phyloP scores from a whole-genome alignment of 1,140 invertebrate species.

The Zaprionus nigranus region DNA sequence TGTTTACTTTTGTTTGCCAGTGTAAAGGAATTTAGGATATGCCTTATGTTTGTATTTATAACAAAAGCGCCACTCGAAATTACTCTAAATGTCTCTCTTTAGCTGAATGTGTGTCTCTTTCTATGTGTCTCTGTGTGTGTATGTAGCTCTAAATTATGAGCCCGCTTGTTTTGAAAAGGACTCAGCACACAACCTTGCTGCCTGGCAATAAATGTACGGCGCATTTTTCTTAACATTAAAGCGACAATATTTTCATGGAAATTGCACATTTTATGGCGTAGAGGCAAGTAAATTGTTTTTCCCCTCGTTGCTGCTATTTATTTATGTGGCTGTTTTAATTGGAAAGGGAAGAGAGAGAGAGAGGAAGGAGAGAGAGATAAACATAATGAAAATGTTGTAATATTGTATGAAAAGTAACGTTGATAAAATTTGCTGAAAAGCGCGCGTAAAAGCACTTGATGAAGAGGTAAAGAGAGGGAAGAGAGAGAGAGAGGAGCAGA shows the following conservation, averaged over 20 bases:
- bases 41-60: slow-evolving; percentile 53
- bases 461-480: too few relatives aligned
- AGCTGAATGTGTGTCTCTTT: neutral
- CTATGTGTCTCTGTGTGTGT: slow-evolving; percentile 3
- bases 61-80: slow-evolving; percentile 71
- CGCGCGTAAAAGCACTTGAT: slow-evolving; percentile 1
- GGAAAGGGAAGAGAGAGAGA: slow-evolving; percentile 9
- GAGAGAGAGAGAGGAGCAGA: too few relatives aligned
- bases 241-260: slow-evolving; percentile 71
- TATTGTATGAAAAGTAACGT: slow-evolving; percentile 14
- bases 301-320: slow-evolving; percentile 58
- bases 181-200: slow-evolving; percentile 11
- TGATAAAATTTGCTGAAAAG: slow-evolving; percentile 8
- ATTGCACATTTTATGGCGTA: slow-evolving; percentile 72
- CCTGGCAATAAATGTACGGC: slow-evolving; percentile 65
- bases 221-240: slow-evolving; percentile 74
- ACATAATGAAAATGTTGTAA: slow-evolving; percentile 38
- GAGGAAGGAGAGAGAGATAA: slow-evolving; percentile 24
- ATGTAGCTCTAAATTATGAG: slow-evolving; percentile 66
- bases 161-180: slow-evolving; percentile 45
- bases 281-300: slow-evolving; percentile 64
- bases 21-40: neutral
- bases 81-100: slow-evolving; percentile 52
- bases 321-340: slow-evolving; percentile 76
- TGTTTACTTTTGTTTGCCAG: slow-evolving; percentile 71